Conservation (phyloP, 2,113 vertebrate species). For the Emydura subglobosa region DNA sequence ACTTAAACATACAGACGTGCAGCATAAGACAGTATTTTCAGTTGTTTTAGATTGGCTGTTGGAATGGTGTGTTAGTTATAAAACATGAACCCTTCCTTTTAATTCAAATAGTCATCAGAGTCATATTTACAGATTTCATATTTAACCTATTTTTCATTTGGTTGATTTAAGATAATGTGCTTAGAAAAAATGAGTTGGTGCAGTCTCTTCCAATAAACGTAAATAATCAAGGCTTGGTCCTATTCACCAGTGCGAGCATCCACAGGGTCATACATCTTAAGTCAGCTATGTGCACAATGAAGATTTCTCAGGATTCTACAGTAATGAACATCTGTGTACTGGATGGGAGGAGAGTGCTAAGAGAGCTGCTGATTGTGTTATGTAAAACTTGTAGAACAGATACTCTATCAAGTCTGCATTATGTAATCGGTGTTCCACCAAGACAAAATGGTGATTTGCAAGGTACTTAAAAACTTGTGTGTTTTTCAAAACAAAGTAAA, state of each 20-base stretch:
- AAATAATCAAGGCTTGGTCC: slow-evolving; percentile 8
- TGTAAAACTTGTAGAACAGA: background rate
- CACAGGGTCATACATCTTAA: background rate
- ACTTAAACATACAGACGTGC: background rate
- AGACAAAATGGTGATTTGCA: background rate
- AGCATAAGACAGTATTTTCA: background rate
- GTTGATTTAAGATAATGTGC: background rate
- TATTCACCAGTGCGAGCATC: background rate
- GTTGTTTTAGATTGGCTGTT: background rate
- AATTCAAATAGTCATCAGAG: background rate
- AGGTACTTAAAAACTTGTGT: background rate
- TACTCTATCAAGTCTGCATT: background rate
- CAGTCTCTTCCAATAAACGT: background rate
- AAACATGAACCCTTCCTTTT: background rate
- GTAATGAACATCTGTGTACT: background rate
- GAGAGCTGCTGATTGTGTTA: background rate
- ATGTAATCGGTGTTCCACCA: background rate
- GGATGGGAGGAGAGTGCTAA: background rate
- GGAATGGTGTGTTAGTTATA: background rate
- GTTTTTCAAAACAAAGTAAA: background rate
- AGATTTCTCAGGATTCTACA: background rate
- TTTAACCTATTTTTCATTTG: background rate
- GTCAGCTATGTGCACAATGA: background rate
- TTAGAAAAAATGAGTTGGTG: background rate
- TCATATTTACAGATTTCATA: background rate